Conservation (phyloP, 2,113 vertebrate species). For the Chaetodon auriga region DNA sequence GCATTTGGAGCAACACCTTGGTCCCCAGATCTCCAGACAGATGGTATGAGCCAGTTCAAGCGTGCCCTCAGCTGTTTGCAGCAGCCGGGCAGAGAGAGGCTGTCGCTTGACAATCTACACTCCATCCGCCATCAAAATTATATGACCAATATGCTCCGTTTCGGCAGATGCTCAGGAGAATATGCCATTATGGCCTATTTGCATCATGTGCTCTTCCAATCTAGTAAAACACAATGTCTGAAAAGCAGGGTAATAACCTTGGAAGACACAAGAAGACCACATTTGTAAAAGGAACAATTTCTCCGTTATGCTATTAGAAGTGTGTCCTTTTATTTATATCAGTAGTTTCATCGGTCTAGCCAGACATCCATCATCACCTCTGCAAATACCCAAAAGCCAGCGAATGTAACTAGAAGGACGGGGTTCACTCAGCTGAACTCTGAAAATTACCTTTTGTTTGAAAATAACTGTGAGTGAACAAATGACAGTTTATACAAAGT, state of each 20-base stretch:
- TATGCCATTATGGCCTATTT: slow-evolving; percentile 52
- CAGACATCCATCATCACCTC: slow-evolving; percentile 2
- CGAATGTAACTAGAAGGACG: slow-evolving; percentile 24
- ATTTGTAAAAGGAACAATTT: not conserved
- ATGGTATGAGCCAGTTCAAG: slow-evolving; percentile 64
- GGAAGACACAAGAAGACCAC: slow-evolving; percentile 19
- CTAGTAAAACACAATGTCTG: slow-evolving; percentile 27
- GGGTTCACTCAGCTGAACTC: not conserved
- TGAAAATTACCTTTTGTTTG: slow-evolving; percentile 37
- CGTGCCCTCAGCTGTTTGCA: slow-evolving; percentile 53
- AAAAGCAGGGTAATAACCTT: slow-evolving; percentile 19
- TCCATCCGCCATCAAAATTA: slow-evolving; percentile 55
- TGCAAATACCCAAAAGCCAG: slow-evolving; percentile 6
- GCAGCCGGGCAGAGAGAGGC: slow-evolving; percentile 24
- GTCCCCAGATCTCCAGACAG: slow-evolving; percentile 62
- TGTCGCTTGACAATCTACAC: slow-evolving; percentile 39
- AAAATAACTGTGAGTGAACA: slow-evolving; percentile 30
- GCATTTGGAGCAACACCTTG: slow-evolving; percentile 54
- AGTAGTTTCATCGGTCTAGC: not conserved
- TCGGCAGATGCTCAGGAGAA: slow-evolving; percentile 32
- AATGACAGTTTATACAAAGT: slow-evolving; percentile 45
- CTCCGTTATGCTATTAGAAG: not conserved
- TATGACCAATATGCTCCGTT: slow-evolving; percentile 62
- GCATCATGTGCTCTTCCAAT: slow-evolving; percentile 34
- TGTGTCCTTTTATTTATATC: not conserved